Conservation (phyloP, 1,140 invertebrate genomes). For the Drosophila seguyi region DNA sequence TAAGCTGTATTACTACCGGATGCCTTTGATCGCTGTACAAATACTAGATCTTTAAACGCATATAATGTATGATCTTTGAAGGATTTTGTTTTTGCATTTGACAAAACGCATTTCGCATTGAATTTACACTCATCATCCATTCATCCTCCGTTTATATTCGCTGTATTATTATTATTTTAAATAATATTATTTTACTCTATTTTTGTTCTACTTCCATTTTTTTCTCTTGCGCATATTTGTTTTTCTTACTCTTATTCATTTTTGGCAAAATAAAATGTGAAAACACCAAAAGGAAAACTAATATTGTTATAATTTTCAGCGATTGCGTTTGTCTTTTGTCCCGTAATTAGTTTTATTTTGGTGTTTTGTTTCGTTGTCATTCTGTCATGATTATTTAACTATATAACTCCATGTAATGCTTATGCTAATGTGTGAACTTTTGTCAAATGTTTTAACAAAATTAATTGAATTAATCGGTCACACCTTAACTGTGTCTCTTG, state of each 20-base stretch:
- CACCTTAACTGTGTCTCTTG: conserved; percentile 11
- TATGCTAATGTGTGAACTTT: conserved; percentile 71
- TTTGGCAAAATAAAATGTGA: conserved; percentile 70
- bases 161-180: conserved; percentile 65
- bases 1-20: conserved; percentile 35
- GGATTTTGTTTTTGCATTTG: conserved; percentile 80
- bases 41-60: conserved; percentile 32
- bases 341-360: conserved; percentile 49
- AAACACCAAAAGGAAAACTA: conserved; percentile 64
- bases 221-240: conserved; percentile 23
- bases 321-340: conserved; percentile 34
- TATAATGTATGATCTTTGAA: conserved; percentile 54
- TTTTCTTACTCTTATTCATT: conserved; percentile 29
- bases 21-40: conserved; percentile 54
- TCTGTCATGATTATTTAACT: conserved; percentile 32
- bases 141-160: conserved; percentile 39
- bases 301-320: conserved; percentile 69
- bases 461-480: conserved; percentile 15
- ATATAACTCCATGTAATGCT: conserved; percentile 42
- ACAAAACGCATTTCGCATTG: conserved; percentile 78
- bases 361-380: conserved; percentile 70
- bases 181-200: conserved; percentile 69
- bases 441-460: conserved; percentile 82
- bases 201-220: conserved; percentile 44
- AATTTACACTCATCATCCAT: conserved; percentile 46